phyloP scores from a whole-genome alignment of 1,140 invertebrate species.

The Heterodera carotae region DNA sequence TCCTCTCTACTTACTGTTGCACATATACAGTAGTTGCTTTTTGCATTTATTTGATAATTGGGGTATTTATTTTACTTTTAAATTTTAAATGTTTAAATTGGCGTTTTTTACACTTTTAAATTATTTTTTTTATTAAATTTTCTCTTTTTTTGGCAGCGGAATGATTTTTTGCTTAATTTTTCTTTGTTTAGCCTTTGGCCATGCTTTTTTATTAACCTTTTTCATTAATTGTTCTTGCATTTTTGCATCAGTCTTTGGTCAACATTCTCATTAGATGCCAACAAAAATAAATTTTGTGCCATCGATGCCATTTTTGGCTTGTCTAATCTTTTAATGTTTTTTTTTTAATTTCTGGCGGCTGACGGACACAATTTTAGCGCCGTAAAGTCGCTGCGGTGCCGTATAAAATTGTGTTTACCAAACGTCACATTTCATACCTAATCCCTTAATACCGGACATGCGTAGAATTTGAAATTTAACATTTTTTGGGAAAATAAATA shows the following conservation, averaged over 20 bases:
- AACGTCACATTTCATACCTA: too few species aligned
- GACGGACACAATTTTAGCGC: too few species aligned
- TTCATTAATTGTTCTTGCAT: neutral
- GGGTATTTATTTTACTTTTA: neutral
- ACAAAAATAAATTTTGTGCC: slow-evolving; percentile 8
- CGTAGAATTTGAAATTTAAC: too few species aligned
- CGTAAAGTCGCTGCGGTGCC: too few species aligned
- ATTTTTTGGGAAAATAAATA: too few species aligned
- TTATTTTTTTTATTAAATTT: neutral
- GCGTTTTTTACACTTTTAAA: neutral
- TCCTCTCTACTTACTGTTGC: neutral
- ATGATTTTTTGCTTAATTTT: neutral
- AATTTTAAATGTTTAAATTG: neutral
- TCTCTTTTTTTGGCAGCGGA: neutral
- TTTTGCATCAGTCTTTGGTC: too few species aligned
- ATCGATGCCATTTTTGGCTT: neutral
- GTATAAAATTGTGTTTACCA: too few species aligned
- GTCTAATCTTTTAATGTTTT: slow-evolving; percentile 16
- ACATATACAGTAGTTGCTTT: neutral
- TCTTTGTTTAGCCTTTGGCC: neutral
- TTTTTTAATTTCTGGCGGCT: too few species aligned
- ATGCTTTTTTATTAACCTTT: neutral
- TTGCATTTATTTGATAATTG: too few species aligned
- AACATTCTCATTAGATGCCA: neutral
- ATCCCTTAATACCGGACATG: too few species aligned